Evolutionary conservation across 92 coral and sea anemone species (phyloP).

Genomic region (Palythoa grandis): DNA sequence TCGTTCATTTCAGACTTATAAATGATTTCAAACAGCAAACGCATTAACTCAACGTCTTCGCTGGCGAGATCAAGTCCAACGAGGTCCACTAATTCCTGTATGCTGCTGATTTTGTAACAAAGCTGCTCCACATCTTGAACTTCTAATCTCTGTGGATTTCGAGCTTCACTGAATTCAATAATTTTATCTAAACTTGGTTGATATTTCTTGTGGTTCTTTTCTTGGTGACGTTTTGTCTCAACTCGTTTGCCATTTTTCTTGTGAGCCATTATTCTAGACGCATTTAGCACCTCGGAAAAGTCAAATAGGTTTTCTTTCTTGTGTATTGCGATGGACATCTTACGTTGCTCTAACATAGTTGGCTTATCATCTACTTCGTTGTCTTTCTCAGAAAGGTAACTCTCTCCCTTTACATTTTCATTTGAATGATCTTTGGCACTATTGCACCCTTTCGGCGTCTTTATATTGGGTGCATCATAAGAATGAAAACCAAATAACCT

Average conservation of each 20-base stretch:
- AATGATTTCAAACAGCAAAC: neutral
- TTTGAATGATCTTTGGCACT: neutral
- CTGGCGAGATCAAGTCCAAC: conserved; percentile 2
- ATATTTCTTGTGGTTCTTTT: neutral
- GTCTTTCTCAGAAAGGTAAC: neutral
- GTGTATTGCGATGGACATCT: conserved; percentile 31
- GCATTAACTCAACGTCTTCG: conserved; percentile 30
- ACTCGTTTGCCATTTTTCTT: neutral
- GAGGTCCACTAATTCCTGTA: conserved; percentile 1
- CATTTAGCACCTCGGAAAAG: neutral
- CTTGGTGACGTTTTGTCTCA: neutral
- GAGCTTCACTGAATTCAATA: conserved; percentile 3
- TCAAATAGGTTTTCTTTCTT: neutral
- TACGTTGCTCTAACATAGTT: conserved; percentile 29
- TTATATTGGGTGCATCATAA: neutral
- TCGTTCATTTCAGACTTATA: neutral
- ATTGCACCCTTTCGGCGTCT: neutral
- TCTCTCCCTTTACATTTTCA: neutral
- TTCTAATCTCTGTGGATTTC: neutral
- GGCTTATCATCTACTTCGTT: neutral
- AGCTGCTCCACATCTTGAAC: neutral
- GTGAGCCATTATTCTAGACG: neutral
- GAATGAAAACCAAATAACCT: conserved; percentile 10
- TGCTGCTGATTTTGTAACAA: conserved; percentile 23
- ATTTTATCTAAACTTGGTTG: conserved; percentile 12